These are phyloP conservation scores for Chlorodrepanis virens DNA, from an alignment of 2,113 vertebrate genomes.

Conservation along the genomic window DNA sequence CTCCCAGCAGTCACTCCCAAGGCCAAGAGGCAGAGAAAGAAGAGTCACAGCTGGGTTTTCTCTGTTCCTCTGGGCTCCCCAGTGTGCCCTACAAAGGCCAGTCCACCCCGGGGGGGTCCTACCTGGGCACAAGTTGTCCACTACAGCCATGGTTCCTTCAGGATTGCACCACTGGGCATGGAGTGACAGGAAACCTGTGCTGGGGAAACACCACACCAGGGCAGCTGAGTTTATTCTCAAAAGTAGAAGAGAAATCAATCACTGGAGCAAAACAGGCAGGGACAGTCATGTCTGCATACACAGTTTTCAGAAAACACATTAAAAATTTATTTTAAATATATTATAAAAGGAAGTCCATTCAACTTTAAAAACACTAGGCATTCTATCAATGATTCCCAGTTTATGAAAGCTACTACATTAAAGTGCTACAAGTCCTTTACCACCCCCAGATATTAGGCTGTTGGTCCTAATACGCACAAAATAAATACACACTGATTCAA, in stretches of 20 bases:
- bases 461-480: constrained; percentile 54
- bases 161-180: not conserved
- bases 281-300: not conserved
- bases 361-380: constrained; percentile 67
- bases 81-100: not conserved
- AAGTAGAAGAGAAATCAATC: not conserved
- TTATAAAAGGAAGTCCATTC: constrained; percentile 67
- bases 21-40: not conserved
- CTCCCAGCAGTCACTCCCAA: not conserved
- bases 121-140: not conserved
- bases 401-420: constrained; percentile 64
- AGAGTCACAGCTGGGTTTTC: not conserved
- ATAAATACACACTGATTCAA: constrained; percentile 57
- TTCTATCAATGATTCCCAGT: constrained; percentile 45
- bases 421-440: constrained; percentile 69
- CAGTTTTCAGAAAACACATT: constrained; percentile 68
- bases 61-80: not conserved
- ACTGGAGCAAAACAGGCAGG: not conserved
- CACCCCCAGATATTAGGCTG: constrained; percentile 49
- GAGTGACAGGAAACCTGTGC: not conserved
- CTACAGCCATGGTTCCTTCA: not conserved
- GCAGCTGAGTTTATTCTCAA: not conserved
- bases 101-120: not conserved
- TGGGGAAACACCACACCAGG: not conserved
- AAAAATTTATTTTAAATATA: constrained; percentile 72